Conservation (phyloP, 2,888 invertebrate genomes). For the Cylloceria caligata region DNA sequence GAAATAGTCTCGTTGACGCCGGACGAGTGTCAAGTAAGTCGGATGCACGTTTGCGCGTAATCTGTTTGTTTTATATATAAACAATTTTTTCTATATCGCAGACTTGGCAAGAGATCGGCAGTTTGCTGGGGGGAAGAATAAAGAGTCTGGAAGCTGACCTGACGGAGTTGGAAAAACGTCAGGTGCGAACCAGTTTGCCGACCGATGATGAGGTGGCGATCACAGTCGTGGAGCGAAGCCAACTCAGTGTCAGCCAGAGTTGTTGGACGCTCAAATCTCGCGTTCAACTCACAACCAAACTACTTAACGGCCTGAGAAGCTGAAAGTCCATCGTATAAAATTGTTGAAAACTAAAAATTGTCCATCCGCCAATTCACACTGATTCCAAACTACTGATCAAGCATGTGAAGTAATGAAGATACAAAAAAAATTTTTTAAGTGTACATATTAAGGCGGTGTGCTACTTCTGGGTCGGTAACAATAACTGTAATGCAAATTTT, state of each 20-base stretch:
- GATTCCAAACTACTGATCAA: conserved; percentile 22
- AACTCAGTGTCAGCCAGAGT: conserved; percentile 79
- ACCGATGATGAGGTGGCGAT: conserved; percentile 72
- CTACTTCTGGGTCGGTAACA: too few relatives aligned
- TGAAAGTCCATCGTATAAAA: conserved; percentile 76
- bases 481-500: too few relatives aligned
- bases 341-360: conserved; percentile 74
- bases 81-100: conserved; percentile 68
- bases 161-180: conserved; percentile 78
- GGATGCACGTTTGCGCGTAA: not conserved
- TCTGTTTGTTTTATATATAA: conserved; percentile 17
- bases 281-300: conserved; percentile 78
- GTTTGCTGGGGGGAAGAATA: conserved; percentile 76
- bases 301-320: conserved; percentile 80
- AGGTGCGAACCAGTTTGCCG: conserved; percentile 77
- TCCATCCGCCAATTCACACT: conserved; percentile 70
- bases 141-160: conserved; percentile 77
- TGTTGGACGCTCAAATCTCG: conserved; percentile 80
- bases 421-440: conserved; percentile 31
- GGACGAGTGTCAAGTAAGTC: conserved; percentile 76
- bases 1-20: conserved; percentile 73
- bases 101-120: conserved; percentile 79
- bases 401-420: conserved; percentile 16
- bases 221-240: conserved; percentile 76
- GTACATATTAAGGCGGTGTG: conserved; percentile 30